A percentile compares a stretch with the other conserved stretches of the same genome.
These are phyloP conservation scores for Muscicapa striata DNA, from an alignment of 2,797 vertebrate genomes.

Conservation along the genomic window DNA sequence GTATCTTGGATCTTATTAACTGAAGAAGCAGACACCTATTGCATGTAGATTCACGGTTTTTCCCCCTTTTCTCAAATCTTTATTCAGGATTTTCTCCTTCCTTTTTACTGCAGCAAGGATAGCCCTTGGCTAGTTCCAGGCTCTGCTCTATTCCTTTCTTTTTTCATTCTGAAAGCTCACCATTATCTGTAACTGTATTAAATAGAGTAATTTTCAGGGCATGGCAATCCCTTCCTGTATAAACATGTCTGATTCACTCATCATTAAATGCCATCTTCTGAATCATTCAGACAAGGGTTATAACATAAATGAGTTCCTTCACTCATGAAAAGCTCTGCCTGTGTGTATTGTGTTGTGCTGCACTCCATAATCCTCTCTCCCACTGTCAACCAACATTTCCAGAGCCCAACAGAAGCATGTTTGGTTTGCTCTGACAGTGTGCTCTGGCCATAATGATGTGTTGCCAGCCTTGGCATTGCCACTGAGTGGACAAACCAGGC, in stretches of 20 bases:
- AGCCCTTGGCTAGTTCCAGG: not conserved
- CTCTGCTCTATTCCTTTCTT: not conserved
- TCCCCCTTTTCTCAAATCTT: not conserved
- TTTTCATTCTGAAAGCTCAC: not conserved
- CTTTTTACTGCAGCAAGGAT: not conserved
- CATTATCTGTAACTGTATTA: not conserved
- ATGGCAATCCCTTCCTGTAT: not conserved
- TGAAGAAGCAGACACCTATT: not conserved
- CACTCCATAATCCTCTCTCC: not conserved
- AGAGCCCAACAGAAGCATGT: not conserved
- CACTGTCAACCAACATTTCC: not conserved
- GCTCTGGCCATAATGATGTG: accelerated
- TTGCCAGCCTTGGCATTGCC: not conserved
- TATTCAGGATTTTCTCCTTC: not conserved
- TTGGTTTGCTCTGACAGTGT: not conserved
- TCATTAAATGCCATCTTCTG: not conserved
- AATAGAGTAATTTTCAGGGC: not conserved
- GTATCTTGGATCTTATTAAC: not conserved
- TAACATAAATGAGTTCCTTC: not conserved
- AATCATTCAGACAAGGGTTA: not conserved
- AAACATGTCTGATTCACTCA: not conserved
- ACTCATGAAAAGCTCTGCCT: not conserved
- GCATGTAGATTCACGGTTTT: not conserved
- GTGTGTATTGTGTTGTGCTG: not conserved
- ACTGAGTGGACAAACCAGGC: not conserved